Evolutionary conservation across 2,797 vertebrate genomes (phyloP).

Genomic region (Lepus oiostolus): DNA sequence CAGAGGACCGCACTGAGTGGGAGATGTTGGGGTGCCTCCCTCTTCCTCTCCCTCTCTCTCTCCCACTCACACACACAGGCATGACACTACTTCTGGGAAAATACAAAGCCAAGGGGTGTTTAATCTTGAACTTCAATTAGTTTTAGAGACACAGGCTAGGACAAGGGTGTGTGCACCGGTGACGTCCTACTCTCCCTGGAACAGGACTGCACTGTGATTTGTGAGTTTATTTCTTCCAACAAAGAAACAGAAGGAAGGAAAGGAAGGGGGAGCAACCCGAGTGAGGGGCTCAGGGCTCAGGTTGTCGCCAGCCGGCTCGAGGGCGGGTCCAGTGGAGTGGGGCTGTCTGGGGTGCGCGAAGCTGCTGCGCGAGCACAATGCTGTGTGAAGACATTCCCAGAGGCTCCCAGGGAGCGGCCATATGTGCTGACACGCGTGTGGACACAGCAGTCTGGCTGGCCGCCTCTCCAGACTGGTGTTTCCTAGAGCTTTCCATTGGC

Average conservation of each 20-base stretch:
- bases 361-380: slow-evolving; percentile 75
- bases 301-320: slow-evolving; percentile 68
- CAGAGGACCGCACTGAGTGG: not conserved
- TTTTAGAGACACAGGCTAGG: slow-evolving; percentile 63
- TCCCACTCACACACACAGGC: not conserved
- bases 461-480: slow-evolving; percentile 79
- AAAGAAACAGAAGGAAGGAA: slow-evolving; percentile 73
- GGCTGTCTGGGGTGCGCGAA: slow-evolving; percentile 72
- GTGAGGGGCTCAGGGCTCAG: slow-evolving; percentile 25
- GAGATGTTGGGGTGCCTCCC: not conserved
- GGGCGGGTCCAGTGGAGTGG: slow-evolving; percentile 46
- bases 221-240: slow-evolving; percentile 81
- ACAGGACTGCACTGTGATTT: slow-evolving; percentile 52
- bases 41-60: no score
- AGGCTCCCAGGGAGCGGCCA: slow-evolving; percentile 82
- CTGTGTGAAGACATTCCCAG: slow-evolving; percentile 75
- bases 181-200: slow-evolving; percentile 67
- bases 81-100: not conserved
- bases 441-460: slow-evolving; percentile 81
- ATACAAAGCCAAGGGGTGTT: not conserved
- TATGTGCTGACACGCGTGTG: slow-evolving; percentile 74
- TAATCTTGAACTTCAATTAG: slow-evolving; percentile 51
- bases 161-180: slow-evolving; percentile 28
- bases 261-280: slow-evolving; percentile 45
- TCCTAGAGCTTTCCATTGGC: slow-evolving; percentile 97